Base-by-base conservation (phyloP, 2,888 invertebrate species). In the Cybosia mesomella region DNA sequence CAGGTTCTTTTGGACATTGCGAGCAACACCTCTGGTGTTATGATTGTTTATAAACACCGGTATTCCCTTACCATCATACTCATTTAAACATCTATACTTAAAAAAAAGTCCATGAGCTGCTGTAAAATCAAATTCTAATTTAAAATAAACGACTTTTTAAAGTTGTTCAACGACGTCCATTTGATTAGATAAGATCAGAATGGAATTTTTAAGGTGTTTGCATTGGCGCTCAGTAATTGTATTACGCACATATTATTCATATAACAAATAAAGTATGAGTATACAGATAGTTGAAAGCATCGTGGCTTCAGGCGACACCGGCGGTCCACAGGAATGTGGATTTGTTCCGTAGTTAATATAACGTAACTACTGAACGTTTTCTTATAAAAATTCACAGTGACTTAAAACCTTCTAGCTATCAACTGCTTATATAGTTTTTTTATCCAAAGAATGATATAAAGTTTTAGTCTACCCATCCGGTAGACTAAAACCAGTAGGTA, bases 231-330 rank as follows among this genome's bases (percentile, higher is more conserved):
- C 28, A 62, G 11, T 62, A 49, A 61, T 32, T 49, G 11, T 32
- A 32, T 21, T 32, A 62, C 32, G n/a, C 53, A 62, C 49, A 62
- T 61, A 61, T 43, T 61, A 61, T 61, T 49, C 61, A 49, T 10
- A 39, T 21, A 59, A 10, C 24, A 59, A 39, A 59, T 24, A 62
- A 53, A 64, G 24, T 55, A 55, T 15, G 2, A 10, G 0, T 9
- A 15, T 49, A 9, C n/a, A 18, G 1, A n/a, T n/a, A 2, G 5
- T 55, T 22, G 15, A 55, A 13, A 55, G 15, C 11, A 22, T 55
- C 13, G 24, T 15, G 4, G 18, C 18, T 49, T n/a, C 8, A n/a
- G n/a, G n/a, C n/a, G n/a, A n/a, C 49, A n/a, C 9, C 1, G 49
- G 18, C n/a, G 9, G n/a, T n/a, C n/a, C n/a, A 49, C n/a, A 49